Conservation (phyloP, 1,140 invertebrate species). For the Ruditapes philippinarum region DNA sequence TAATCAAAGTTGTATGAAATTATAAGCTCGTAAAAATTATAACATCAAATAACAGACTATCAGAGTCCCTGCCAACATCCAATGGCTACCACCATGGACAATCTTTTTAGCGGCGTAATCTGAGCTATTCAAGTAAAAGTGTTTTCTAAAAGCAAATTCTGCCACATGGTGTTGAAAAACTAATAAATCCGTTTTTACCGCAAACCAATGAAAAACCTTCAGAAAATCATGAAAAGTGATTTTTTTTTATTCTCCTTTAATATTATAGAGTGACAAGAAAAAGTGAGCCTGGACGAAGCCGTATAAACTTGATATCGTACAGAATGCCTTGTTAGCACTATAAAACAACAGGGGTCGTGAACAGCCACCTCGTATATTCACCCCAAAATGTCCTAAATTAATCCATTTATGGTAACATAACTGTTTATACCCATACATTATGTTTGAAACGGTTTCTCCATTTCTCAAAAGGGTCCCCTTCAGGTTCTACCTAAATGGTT, state of each 20-base stretch:
- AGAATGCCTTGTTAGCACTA: conserved; percentile 49
- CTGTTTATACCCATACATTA: not conserved
- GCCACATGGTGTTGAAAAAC: conserved; percentile 10
- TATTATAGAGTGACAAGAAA: not conserved
- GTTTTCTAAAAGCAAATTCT: conserved; percentile 14
- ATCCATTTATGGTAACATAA: not conserved
- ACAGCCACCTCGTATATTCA: conserved; percentile 12
- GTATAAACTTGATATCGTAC: not conserved
- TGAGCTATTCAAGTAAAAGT: conserved; percentile 19
- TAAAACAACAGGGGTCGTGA: conserved; percentile 36
- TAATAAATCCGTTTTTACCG: not conserved
- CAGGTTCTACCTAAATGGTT: too few species aligned
- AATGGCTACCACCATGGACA: conserved; percentile 3
- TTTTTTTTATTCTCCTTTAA: conserved; percentile 20
- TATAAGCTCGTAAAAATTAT: conserved; percentile 57
- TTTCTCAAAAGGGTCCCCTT: too few species aligned
- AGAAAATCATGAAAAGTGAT: not conserved
- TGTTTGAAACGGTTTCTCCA: not conserved
- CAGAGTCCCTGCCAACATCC: not conserved
- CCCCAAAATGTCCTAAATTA: not conserved
- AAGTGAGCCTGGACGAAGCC: not conserved
- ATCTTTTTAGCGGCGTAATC: not conserved
- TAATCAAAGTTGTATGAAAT: conserved; percentile 46
- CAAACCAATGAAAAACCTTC: not conserved
- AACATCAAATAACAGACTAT: conserved; percentile 43